Percentiles rank a stretch among this genome's conserved stretches.
These are phyloP conservation scores for Zaprionus davidi DNA, from an alignment of 1,140 invertebrate genomes.

Conservation along the genomic window DNA sequence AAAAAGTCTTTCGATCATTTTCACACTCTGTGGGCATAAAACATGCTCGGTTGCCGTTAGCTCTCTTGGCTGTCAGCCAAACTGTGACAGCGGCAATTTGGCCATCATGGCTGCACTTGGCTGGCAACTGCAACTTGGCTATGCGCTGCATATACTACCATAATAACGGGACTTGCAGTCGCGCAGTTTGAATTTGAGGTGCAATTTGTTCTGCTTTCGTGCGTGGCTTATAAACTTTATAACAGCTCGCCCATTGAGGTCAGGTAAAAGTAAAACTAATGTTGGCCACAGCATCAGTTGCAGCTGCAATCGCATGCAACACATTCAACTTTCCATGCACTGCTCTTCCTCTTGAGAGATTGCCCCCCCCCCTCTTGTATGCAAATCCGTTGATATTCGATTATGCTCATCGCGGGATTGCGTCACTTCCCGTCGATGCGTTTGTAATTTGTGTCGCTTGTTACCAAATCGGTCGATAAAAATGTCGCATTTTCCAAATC, in stretches of 20 bases:
- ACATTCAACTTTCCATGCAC: constrained; percentile 26
- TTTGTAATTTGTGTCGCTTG: constrained; percentile 23
- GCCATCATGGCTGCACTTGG: constrained; percentile 34
- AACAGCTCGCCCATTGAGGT: constrained; percentile 53
- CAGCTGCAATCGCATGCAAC: constrained; percentile 18
- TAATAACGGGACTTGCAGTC: constrained; percentile 24
- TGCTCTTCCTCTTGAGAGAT: background rate
- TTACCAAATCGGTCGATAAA: constrained; percentile 49
- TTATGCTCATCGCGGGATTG: constrained; percentile 22
- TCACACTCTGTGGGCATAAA: constrained; percentile 1
- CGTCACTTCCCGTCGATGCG: constrained; percentile 43
- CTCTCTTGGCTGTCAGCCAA: constrained; percentile 12
- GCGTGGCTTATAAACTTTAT: constrained; percentile 30
- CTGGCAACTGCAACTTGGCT: constrained; percentile 3
- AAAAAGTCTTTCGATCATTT: background rate
- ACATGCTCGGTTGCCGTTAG: background rate
- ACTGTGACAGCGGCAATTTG: constrained; percentile 52
- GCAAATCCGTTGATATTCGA: constrained; percentile 27
- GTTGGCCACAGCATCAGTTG: constrained; percentile 4
- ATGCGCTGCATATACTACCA: constrained; percentile 12
- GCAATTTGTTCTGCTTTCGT: constrained; percentile 78
- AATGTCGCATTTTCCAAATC: constrained; percentile 20
- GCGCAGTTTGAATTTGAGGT: constrained; percentile 27
- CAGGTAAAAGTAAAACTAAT: constrained; percentile 68
- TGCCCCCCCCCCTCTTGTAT: background rate